A percentile compares a stretch with the other conserved stretches of the same genome.
phyloP scores from a whole-genome alignment of 2,888 invertebrate genomes.

The Phragmatobia fuliginosa region DNA sequence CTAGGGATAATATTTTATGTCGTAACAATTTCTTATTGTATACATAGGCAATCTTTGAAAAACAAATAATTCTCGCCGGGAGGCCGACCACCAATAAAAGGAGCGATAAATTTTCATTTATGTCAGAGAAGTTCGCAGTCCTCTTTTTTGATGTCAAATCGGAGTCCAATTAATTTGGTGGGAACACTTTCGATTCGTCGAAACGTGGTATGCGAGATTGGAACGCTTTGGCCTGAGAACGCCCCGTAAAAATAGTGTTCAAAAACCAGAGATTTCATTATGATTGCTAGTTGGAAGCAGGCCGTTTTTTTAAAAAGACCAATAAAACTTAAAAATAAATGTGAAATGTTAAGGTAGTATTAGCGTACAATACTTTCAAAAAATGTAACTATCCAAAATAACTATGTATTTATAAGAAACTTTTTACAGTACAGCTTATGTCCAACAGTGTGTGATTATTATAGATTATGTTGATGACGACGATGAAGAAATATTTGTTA shows the following conservation, averaged over 20 bases:
- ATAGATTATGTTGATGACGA: neutral
- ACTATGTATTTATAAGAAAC: too few relatives aligned
- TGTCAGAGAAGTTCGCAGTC: conserved; percentile 41
- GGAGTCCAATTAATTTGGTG: conserved; percentile 65
- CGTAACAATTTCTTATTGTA: neutral
- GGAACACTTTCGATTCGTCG: conserved; percentile 69
- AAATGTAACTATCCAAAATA: neutral
- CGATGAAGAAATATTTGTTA: neutral
- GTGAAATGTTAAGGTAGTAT: neutral
- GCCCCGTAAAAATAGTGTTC: conserved; percentile 27
- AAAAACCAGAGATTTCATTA: conserved; percentile 5
- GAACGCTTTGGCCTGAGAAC: conserved; percentile 34
- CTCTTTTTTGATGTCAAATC: conserved; percentile 64
- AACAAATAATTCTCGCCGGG: conserved; percentile 15
- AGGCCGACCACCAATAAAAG: conserved; percentile 15
- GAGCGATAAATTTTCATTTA: conserved; percentile 42
- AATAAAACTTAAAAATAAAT: too few relatives aligned
- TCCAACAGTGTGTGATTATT: too few relatives aligned
- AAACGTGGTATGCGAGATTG: conserved; percentile 57
- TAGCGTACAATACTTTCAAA: neutral
- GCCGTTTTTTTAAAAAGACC: neutral
- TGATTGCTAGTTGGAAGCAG: neutral
- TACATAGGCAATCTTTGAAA: conserved; percentile 6
- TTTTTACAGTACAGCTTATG: too few relatives aligned
- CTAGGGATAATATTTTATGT: neutral